Evolutionary conservation across 2,113 vertebrate species (phyloP), one percentile per base, ranked within the genome.

Genomic region (Rynchops niger): DNA sequence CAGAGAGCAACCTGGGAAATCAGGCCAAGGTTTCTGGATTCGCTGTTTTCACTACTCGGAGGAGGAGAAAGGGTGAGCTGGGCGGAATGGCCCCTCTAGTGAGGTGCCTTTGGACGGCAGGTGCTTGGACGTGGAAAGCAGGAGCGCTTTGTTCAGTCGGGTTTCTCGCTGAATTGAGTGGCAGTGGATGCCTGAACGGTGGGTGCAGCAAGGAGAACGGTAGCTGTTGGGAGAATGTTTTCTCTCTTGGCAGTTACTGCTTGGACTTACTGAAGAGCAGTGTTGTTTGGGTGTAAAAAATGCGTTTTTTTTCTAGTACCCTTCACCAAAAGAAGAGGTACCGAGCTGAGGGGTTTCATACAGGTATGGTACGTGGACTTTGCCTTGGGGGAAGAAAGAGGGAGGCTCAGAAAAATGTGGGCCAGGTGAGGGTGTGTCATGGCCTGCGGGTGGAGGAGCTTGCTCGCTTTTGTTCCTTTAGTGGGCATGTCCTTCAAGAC

Each of bases 291-390:
- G 29, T 66, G 20, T 38, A 17, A 88, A 36, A 82, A 72, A 5
- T 25, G 1, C 17, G n/a, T 16, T 38, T 4, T 45, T 69, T 50
- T 30, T 14, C n/a, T 49, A 14, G 3, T 16, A 11, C 5, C 2
- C 25, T 30, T 53, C 43, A 52, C 25, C 29, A n/a, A 36, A 58
- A 58, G 32, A 9, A 32, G 26, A 47, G 15, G 4, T 47, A 20
- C 61, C 0, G 0, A 43, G 36, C 18, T 40, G 73, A 84, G 61
- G 12, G 22, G 3, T 40, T 69, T 85, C 11, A 13, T 25, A 36
- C 9, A 73, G 20, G 10, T 45, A 1, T 32, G 20, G 23, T 30
- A 5, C 38, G 66, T 58, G 27, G 14, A 17, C 47, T 76, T 87
- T 26, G 17, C n/a, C 30, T n/a, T 67, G 12, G 27, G 10, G 15